Evolutionary conservation across 2,113 vertebrate species (phyloP), one percentile per base, ranked within the genome.

Genomic region (Saccopteryx leptura): DNA sequence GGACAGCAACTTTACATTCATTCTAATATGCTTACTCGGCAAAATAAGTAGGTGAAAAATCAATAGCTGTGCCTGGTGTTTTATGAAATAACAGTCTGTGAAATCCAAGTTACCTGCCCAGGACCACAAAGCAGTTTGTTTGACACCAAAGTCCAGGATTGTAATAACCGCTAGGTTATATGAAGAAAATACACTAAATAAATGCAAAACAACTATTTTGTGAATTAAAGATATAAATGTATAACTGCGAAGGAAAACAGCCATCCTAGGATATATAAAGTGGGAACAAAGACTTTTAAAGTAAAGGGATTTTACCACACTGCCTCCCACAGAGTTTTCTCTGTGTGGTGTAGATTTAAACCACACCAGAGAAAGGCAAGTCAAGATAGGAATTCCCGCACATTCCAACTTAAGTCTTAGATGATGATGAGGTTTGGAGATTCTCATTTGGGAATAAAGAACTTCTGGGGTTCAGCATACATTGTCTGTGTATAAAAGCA

Each of bases 361-460:
- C 72, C 88, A 88, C 26, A 93, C 61, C 82, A 91, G 46, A 88
- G 72, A 92, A 90, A 71, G 96, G 12, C 28, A 48, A 71, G 76
- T 86, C 66, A 72, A 88, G 79, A 66, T 4, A 93, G 85, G 60
- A 90, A 94, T 88, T 85, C 79, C 63, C 69, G 92, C 18, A 48
- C 91, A 82, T 90, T 75, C 63, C 82, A 75, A 66, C 15, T 23
- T 9, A 63, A 88, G 24, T 74, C 76, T 92, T 69, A 71, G 33
- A 61, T 24, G 63, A 92, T 9, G 7, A 60, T 63, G 56, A 71
- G 54, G 56, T 58, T 33, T 63, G 50, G 60, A 93, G 76, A 81
- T 52, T 80, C 90, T 91, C 39, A 80, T 10, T 14, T 69, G 63
- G 56, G 68, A 95, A 80, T 54, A 80, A 60, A 63, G 46, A 96